Conservation (phyloP, 2,888 invertebrate species). For the Caenorhabditis angaria region DNA sequence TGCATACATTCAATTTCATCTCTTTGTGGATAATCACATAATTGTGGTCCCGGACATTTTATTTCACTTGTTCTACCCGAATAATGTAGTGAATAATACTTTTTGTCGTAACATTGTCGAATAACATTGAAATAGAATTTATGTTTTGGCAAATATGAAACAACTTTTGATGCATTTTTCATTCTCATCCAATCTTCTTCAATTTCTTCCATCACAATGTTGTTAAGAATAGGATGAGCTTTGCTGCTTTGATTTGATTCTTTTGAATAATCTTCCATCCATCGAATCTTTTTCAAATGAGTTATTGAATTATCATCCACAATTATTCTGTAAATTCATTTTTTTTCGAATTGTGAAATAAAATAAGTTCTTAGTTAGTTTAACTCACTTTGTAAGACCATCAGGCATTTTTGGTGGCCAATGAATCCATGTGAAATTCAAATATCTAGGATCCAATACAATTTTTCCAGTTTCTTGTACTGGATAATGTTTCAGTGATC, state of each 20-base stretch:
- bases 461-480: conserved; percentile 43
- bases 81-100: conserved; percentile 23
- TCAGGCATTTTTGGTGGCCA: conserved; percentile 42
- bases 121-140: conserved; percentile 22
- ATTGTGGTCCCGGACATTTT: neutral
- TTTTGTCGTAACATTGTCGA: conserved; percentile 19
- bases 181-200: conserved; percentile 21
- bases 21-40: neutral
- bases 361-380: neutral
- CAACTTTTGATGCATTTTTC: conserved; percentile 16
- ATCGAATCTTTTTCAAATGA: conserved; percentile 7
- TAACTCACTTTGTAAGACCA: conserved; percentile 28
- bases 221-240: neutral
- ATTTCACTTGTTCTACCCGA: conserved; percentile 24
- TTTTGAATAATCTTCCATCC: neutral
- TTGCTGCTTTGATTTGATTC: neutral
- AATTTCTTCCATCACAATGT: neutral
- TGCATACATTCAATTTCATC: neutral
- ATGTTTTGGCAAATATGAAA: conserved; percentile 17
- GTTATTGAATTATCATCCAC: conserved; percentile 17
- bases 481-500: conserved; percentile 15
- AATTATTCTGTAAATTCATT: neutral
- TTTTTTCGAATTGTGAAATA: neutral
- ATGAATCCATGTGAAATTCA: conserved; percentile 57
- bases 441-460: conserved; percentile 39